A percentile compares a stretch with the other conserved stretches of the same genome.
Conservation (phyloP, 2,113 vertebrate genomes). For the Todiramphus chloris region DNA sequence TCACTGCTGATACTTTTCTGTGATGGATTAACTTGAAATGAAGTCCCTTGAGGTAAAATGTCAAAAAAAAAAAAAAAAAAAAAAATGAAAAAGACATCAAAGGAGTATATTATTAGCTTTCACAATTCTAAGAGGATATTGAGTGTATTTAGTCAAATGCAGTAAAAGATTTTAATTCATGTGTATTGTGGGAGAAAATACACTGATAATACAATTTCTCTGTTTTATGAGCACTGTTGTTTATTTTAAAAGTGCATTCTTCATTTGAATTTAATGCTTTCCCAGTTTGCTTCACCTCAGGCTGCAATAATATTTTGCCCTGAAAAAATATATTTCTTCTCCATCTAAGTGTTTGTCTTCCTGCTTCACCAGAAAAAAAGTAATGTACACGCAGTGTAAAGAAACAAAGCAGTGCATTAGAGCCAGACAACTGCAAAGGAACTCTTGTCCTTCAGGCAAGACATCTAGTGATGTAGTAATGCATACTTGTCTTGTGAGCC, state of each 20-base stretch:
- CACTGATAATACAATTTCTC: background rate
- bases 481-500: constrained; percentile 31
- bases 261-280: background rate
- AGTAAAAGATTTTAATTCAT: background rate
- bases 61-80: background rate
- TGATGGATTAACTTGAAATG: constrained; percentile 21
- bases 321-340: background rate
- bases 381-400: background rate
- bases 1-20: background rate
- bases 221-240: background rate
- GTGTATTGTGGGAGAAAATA: background rate
- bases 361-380: background rate
- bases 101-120: background rate
- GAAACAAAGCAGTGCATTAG: background rate
- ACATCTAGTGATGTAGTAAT: background rate
- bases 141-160: background rate
- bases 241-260: background rate
- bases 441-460: constrained; percentile 24
- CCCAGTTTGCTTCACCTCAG: background rate
- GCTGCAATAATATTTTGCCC: background rate
- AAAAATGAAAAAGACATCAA: background rate
- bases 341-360: background rate
- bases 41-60: background rate
- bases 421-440: background rate
- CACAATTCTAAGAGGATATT: background rate